Percentiles rank a stretch among this genome's conserved stretches.
Conservation (phyloP, 2,888 invertebrate genomes). For the Agrilus cyanescens region DNA sequence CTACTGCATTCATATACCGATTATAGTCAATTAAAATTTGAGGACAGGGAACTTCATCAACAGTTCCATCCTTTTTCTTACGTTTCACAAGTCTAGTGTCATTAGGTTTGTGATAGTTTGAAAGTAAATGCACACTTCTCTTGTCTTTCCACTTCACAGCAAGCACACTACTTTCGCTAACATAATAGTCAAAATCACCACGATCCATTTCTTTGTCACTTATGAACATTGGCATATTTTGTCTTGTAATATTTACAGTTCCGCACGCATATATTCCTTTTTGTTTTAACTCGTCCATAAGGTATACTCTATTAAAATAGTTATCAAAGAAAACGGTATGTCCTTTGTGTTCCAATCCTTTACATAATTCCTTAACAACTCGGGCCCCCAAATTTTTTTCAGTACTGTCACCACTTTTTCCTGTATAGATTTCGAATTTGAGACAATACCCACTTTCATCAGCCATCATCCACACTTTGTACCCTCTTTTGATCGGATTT, state of each 20-base stretch:
- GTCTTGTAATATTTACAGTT: conserved; percentile 14
- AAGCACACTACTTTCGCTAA: conserved; percentile 14
- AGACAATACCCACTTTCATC: conserved; percentile 17
- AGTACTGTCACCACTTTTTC: conserved; percentile 14
- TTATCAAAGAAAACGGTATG: conserved; percentile 23
- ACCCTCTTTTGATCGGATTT: conserved; percentile 20
- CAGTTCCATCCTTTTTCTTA: background rate
- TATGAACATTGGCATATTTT: conserved; percentile 12
- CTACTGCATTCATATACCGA: conserved; percentile 20
- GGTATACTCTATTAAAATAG: conserved; percentile 18
- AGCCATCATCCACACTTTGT: conserved; percentile 18
- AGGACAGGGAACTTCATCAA: conserved; percentile 12
- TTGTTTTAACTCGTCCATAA: conserved; percentile 14
- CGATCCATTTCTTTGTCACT: conserved; percentile 15
- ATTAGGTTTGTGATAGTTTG: conserved; percentile 19
- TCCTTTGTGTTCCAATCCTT: conserved; percentile 12
- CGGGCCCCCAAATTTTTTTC: conserved; percentile 18
- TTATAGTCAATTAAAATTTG: conserved; percentile 19
- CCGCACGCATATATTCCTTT: conserved; percentile 13
- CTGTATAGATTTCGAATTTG: conserved; percentile 23
- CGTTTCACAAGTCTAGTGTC: conserved; percentile 11
- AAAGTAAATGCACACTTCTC: conserved; percentile 19
- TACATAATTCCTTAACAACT: conserved; percentile 18
- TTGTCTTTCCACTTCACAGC: conserved; percentile 21
- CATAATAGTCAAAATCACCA: conserved; percentile 15